phyloP scores from a whole-genome alignment of 2,797 vertebrate genomes.

The Xerus rutilus region DNA sequence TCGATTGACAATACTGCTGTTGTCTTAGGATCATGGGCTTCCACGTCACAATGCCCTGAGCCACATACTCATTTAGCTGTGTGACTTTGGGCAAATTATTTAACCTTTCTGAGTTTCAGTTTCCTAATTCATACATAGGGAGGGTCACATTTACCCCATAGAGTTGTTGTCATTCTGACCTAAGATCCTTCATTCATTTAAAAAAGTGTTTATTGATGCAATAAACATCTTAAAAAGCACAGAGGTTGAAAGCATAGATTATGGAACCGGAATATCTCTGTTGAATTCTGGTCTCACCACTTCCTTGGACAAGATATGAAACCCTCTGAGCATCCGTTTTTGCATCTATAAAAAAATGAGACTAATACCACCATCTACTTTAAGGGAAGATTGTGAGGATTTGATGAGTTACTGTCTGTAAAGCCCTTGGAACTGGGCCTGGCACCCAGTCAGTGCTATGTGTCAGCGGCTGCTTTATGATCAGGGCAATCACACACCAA shows the following conservation, averaged over 20 bases:
- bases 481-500: not conserved
- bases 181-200: constrained; percentile 23
- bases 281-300: not conserved
- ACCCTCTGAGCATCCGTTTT: not conserved
- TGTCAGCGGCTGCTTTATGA: not conserved
- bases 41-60: not conserved
- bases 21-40: not conserved
- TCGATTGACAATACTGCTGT: rapidly evolving
- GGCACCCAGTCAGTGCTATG: not conserved
- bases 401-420: not conserved
- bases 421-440: not conserved
- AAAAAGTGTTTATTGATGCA: not conserved
- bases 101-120: not conserved
- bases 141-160: not conserved
- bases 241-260: not conserved
- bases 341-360: not conserved
- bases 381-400: not conserved
- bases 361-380: not conserved
- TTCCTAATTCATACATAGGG: not conserved
- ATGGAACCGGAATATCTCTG: not conserved
- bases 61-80: not conserved
- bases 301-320: not conserved
- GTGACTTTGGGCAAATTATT: constrained; percentile 6
- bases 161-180: not conserved
- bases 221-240: not conserved